phyloP scores from a whole-genome alignment of 2,797 vertebrate species.

The Garrulus glandarius region DNA sequence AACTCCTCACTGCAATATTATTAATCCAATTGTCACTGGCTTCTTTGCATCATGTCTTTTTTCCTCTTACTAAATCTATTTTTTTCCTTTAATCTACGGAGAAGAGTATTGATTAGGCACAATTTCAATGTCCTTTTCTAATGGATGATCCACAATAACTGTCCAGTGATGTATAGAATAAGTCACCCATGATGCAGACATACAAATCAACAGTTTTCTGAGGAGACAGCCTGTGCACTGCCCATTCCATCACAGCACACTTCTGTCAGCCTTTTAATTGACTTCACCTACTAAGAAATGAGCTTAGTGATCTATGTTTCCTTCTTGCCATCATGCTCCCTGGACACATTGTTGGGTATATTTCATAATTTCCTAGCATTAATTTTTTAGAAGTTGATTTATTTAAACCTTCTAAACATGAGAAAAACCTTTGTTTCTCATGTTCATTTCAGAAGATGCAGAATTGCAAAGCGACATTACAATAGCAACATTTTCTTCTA shows the following conservation, averaged over 20 bases:
- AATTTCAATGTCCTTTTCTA: slow-evolving; percentile 45
- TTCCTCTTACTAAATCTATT: slow-evolving; percentile 25
- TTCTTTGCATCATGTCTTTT: neutral
- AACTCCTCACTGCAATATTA: neutral
- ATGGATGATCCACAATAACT: neutral
- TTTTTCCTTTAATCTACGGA: slow-evolving; percentile 57
- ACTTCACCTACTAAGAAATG: neutral
- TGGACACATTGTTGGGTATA: neutral
- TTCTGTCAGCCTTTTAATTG: slow-evolving; percentile 34
- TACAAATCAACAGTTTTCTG: slow-evolving; percentile 58
- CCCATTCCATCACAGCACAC: slow-evolving; percentile 1
- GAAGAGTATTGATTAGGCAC: slow-evolving; percentile 46
- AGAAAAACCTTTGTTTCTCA: neutral
- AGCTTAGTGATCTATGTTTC: neutral
- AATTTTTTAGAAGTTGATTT: neutral
- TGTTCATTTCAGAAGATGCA: neutral
- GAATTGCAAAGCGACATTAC: neutral
- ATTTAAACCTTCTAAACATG: neutral
- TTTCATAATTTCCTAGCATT: neutral
- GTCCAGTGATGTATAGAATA: slow-evolving; percentile 19
- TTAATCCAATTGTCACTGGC: neutral
- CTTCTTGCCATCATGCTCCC: neutral
- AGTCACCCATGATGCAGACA: slow-evolving; percentile 7
- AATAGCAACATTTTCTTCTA: neutral
- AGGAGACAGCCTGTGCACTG: slow-evolving; percentile 12